Evolutionary conservation across 1,140 invertebrate species (phyloP), one percentile per base, ranked within the genome.

Genomic region (Bombus polaris): DNA sequence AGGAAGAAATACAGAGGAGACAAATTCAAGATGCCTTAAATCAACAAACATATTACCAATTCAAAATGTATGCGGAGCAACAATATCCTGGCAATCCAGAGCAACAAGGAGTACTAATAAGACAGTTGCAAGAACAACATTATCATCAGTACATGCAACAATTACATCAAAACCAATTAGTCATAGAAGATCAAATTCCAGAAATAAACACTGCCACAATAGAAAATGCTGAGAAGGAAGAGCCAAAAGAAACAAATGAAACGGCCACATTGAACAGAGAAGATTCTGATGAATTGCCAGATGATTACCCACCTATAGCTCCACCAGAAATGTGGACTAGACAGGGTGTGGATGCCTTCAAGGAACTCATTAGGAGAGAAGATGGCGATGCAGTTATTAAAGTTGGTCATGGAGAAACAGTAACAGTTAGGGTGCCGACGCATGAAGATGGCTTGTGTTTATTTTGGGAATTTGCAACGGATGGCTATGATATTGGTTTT

Each of bases 381-480:
- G 98, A 98, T 91, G 98, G 98, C 42, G 99, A 99, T 94, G 98
- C 99, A 2, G 97, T 99, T n/a, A 98, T 99, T 84, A 98, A 98
- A 93, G 98, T 99, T 73, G 98, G 98, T 0, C 99, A 99, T 94
- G 99, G 99, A 18, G 99, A 99, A 96, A 99, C 98, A 12, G 98
- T 99, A 12, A 99, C 99, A 59, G 98, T 99, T 2, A 96, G 99
- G 81, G 99, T 99, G 42, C 99, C 99, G 28, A 99, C 99, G 1
- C 99, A 99, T 94, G 96, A 98, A 88, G 98, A 98, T 92, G 99
- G 99, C 1, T 97, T 97, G 2, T 98, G 98, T 92, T 95, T 99
- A n/a, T 99, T 99, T 94, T 99, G 99, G 99, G 99, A 99, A 96
- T 99, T 99, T 95, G 98, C 99, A 15, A 99, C 99, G 0, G 99